Evolutionary conservation across 2,113 vertebrate species (phyloP).

Genomic region (Apteryx mantelli): DNA sequence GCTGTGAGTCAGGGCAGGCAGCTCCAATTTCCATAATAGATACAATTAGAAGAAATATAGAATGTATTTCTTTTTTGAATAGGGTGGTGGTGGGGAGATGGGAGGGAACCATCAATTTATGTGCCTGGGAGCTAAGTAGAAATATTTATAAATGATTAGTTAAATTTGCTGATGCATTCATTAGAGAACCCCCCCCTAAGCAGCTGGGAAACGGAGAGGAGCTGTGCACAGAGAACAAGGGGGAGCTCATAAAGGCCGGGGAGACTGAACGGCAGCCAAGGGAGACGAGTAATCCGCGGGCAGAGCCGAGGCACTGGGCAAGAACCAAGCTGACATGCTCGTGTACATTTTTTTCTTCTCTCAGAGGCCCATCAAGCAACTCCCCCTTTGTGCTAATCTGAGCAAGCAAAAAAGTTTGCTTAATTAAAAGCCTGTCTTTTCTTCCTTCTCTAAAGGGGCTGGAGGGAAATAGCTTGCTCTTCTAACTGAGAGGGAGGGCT

Average conservation of each 20-base stretch:
- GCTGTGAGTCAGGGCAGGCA: constrained; percentile 28
- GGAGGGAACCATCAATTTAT: constrained; percentile 16
- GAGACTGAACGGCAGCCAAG: constrained; percentile 79
- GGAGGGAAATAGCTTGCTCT: constrained; percentile 38
- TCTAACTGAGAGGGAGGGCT: constrained; percentile 63
- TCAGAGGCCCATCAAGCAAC: constrained; percentile 43
- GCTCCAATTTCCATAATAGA: constrained; percentile 54
- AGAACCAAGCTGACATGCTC: constrained; percentile 53
- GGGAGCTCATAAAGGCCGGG: constrained; percentile 70
- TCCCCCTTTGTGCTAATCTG: constrained; percentile 65
- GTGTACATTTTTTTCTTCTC: background rate
- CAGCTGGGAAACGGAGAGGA: constrained; percentile 60
- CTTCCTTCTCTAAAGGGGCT: constrained; percentile 19
- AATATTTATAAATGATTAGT: constrained; percentile 67
- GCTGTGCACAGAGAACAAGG: constrained; percentile 68
- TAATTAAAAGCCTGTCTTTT: constrained; percentile 74
- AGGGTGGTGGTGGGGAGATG: background rate
- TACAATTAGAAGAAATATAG: constrained; percentile 47
- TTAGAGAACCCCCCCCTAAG: constrained; percentile 38
- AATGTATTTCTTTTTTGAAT: constrained; percentile 25
- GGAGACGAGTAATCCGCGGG: constrained; percentile 54
- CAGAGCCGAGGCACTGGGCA: constrained; percentile 40
- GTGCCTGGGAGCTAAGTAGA: constrained; percentile 40
- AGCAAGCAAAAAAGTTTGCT: constrained; percentile 68
- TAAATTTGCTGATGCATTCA: constrained; percentile 67